Evolutionary conservation across 2,113 vertebrate species (phyloP), one percentile per base, ranked within the genome.

Genomic region (Paedocypris sp.): DNA sequence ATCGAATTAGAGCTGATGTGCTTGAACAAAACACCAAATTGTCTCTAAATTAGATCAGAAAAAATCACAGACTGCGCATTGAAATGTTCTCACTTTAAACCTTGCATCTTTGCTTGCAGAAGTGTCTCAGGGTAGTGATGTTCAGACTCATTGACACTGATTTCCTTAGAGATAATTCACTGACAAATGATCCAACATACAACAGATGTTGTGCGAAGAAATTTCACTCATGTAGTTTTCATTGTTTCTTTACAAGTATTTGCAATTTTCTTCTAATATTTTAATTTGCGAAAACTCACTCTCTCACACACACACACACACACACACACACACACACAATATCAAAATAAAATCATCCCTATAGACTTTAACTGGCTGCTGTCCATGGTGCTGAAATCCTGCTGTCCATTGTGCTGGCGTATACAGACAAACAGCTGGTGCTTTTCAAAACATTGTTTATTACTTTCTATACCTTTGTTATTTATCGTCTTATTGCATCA

Each of bases 141-240:
- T 18, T 22, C 53, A 31, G 22, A 58, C 53, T 43, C 53, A 31
- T 43, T 43, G 53, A 58, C 53, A 58, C 38, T 58, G 25, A 43
- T 58, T 31, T 58, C 39, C 53, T 58, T 39, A 43, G 6, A 23
- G 31, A 36, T 58, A 58, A 58, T 58, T 58, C 53, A 16, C 53
- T 22, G 39, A 16, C 39, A 58, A 58, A 58, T 58, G 53, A 58
- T 58, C 53, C 53, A 43, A 12, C 53, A 13, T 15, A 18, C 32
- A 38, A 58, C 39, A 43, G 53, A 56, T 56, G 52, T 43, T 26
- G 38, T 58, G 31, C 26, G 32, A 26, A 58, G 25, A 58, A 20
- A 57, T 57, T 26, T 19, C 52, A 42, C 52, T 29, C 36, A n/a
- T 25, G 20, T n/a, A 42, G 18, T 43, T 57, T 57, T 43, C 53